Base-by-base conservation (phyloP, 2,113 vertebrate species). In the Cacatua alba region DNA sequence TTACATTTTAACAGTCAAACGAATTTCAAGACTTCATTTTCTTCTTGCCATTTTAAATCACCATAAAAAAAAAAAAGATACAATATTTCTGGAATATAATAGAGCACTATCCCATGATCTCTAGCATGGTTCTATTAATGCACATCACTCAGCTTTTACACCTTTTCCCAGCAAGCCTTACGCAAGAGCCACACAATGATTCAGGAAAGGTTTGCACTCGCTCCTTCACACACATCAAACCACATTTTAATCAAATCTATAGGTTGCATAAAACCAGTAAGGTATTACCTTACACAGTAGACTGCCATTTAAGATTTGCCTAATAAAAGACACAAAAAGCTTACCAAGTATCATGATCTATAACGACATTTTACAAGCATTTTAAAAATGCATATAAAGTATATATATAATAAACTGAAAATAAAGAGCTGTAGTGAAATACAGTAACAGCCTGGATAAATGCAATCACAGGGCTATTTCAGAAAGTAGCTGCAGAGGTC, bases 1-100 rank as follows among this genome's bases (percentile, higher is more conserved):
- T 86, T 91, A 89, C 28, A 39, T 43, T 83, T 82, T 70, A 93
- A 77, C 64, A 95, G 74, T 84, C 49, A 91, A 81, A 96, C 94
- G 94, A 64, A 95, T 96, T 93, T 95, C 52, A 72, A 70, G 53
- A 60, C 37, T 91, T 87, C 59, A 72, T 82, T 92, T 91, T 94
- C 77, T 96, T 94, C 88, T 91, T 89, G 65, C 55, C 39, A 75
- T 70, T 96, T 86, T 53, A 90, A 91, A 90, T 87, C 43, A 71
- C 24, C 48, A 60, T 87, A 43, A 13, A 59, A 89, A 37, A 37
- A 89, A 67, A 82, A 84, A 57, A 52, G 17, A 85, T 41, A 92
- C 33, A 95, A 10, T 71, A 74, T 86, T 92, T 95, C 92, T 82
- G 49, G 35, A 91, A 71, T 74, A 93, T 89, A 89, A 91, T 51